Evolutionary conservation across 2,888 invertebrate genomes (phyloP).

Genomic region (Drosophila differens): DNA sequence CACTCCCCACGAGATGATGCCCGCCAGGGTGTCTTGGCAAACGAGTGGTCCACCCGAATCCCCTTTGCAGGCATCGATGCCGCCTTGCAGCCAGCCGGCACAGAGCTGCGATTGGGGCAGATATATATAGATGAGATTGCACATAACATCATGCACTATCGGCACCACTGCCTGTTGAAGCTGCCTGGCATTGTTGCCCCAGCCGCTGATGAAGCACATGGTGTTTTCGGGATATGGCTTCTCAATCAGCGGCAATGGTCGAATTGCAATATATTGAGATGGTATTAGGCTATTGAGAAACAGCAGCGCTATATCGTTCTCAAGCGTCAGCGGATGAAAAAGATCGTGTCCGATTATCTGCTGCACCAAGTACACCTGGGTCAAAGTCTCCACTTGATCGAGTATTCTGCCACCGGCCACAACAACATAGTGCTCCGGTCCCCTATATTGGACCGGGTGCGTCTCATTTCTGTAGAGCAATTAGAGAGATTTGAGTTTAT

Average conservation of each 20-base stretch:
- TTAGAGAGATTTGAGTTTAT: neutral
- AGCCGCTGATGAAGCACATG: slow-evolving; percentile 53
- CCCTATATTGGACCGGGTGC: slow-evolving; percentile 3
- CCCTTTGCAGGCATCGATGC: slow-evolving; percentile 56
- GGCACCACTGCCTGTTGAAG: slow-evolving; percentile 51
- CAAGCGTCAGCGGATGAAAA: slow-evolving; percentile 32
- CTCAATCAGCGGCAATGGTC: slow-evolving; percentile 15
- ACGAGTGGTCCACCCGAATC: slow-evolving; percentile 52
- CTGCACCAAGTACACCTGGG: slow-evolving; percentile 37
- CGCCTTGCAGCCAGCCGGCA: slow-evolving; percentile 61
- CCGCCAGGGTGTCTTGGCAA: slow-evolving; percentile 26
- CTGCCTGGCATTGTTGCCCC: slow-evolving; percentile 38
- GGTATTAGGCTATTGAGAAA: slow-evolving; percentile 55
- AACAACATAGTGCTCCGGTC: slow-evolving; percentile 36
- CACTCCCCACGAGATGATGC: slow-evolving; percentile 49
- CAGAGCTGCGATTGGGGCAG: slow-evolving; percentile 56
- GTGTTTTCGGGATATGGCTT: slow-evolving; percentile 15
- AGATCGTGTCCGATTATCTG: slow-evolving; percentile 38
- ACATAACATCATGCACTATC: slow-evolving; percentile 34
- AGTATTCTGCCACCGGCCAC: slow-evolving; percentile 49
- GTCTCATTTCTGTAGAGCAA: slow-evolving; percentile 37
- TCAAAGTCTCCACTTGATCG: neutral
- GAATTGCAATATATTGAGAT: neutral
- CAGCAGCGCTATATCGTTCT: slow-evolving; percentile 62
- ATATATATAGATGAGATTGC: slow-evolving; percentile 44